Evolutionary conservation across 1,140 invertebrate species (phyloP), one percentile per base, ranked within the genome.

Genomic region (Leucophenga varia): DNA sequence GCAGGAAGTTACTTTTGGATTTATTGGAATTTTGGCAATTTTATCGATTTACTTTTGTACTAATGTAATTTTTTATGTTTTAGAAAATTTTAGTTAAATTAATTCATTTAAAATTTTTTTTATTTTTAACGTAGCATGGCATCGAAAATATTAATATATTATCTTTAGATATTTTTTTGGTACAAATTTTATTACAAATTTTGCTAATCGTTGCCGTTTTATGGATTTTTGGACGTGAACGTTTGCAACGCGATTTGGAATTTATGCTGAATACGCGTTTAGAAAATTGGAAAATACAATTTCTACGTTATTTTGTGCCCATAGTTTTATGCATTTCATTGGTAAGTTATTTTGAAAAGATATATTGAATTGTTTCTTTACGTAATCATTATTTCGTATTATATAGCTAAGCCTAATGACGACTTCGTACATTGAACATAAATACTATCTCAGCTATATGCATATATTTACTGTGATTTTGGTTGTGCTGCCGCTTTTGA

Each of bases 261-360:
- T 85, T 86, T 55, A 91, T 91, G 89, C 80, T 87, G 6, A 83
- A 85, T 6, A 77, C 81, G 51, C 81, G 82, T 45, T 79, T 90
- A 1, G 79, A 45, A n/a, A 56, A 49, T 14, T 56, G 49, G 50
- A 48, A 49, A 43, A 21, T 56, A 13, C 49, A 48, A 39, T 25
- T 53, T 2, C 21, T 52, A 8, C 32, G 54, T 30, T 56, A 49
- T 49, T 37, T 56, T 9, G 43, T 43, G 21, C 50, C 54, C 10
- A 25, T 52, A 16, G 34, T 32, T 18, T 30, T 54, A 2, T 12
- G 41, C 16, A 2, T 50, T 6, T 7, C 36, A 20, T 17, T 55
- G 35, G 53, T 55, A 47, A 6, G 22, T 25, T 6, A 6, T 25
- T 25, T n/a, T n/a, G n/a, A n/a, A n/a, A n/a, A n/a, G 22, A 25